Conservation (phyloP, 2,888 invertebrate species). For the Shargacucullia verbasci region DNA sequence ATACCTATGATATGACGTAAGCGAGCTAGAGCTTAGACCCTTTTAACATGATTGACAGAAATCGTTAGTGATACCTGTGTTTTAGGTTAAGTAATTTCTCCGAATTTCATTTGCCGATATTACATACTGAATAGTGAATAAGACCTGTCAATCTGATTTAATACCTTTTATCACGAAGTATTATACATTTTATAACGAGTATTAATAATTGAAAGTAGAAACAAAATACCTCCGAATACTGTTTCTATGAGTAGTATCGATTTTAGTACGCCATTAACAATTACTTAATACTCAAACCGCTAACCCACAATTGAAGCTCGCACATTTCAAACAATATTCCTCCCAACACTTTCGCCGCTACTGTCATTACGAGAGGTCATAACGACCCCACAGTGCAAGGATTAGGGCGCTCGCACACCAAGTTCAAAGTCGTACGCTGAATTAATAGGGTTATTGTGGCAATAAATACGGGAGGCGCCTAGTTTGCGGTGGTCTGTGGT, state of each 20-base stretch:
- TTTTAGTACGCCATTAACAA: conserved; percentile 34
- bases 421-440: conserved; percentile 81
- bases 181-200: conserved; percentile 11
- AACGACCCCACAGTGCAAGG: conserved; percentile 63
- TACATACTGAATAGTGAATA: no score
- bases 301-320: conserved; percentile 55
- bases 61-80: no score
- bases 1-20: conserved; percentile 1
- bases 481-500: conserved; percentile 82
- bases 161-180: not conserved
- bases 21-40: no score
- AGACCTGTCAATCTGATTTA: not conserved
- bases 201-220: no score
- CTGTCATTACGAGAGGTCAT: conserved; percentile 62
- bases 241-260: no score
- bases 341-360: conserved; percentile 61
- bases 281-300: conserved; percentile 46
- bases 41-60: no score
- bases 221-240: no score
- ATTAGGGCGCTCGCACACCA: conserved; percentile 68
- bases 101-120: no score
- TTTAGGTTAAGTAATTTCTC: no score
- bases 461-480: conserved; percentile 85
- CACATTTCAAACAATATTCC: conserved; percentile 61
- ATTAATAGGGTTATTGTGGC: conserved; percentile 88